Conservation (phyloP, 1,140 invertebrate genomes). For the Microplitis mediator region DNA sequence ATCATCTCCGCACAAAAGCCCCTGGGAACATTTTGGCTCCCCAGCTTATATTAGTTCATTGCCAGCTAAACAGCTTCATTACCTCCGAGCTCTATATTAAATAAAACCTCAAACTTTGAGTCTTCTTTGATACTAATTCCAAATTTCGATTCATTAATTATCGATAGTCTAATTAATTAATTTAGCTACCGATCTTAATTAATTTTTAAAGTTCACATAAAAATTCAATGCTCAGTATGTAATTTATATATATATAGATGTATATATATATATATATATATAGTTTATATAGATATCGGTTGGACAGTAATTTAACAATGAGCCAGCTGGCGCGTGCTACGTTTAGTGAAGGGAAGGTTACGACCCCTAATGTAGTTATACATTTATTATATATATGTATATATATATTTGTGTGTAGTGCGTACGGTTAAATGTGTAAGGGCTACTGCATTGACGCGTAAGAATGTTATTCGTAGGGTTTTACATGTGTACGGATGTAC, state of each 20-base stretch:
- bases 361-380: conserved; percentile 60
- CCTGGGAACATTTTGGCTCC: neutral
- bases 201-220: no score
- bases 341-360: conserved; percentile 45
- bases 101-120: no score
- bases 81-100: conserved; percentile 17
- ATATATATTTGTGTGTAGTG: conserved; percentile 28
- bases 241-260: no score
- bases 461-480: no score
- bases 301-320: conserved; percentile 62
- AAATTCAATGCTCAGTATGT: no score
- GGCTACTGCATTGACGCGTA: conserved; percentile 20
- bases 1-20: conserved; percentile 4
- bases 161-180: no score
- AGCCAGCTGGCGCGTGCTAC: conserved; percentile 63
- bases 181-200: no score
- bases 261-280: conserved; percentile 12
- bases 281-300: conserved; percentile 48
- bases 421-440: neutral
- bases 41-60: neutral
- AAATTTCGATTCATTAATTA: no score
- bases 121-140: no score
- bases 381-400: neutral
- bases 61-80: neutral
- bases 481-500: neutral